A percentile compares a stretch with the other conserved stretches of the same genome.
Conservation (phyloP, 2,113 vertebrate genomes). For the Zonotrichia leucophrys region DNA sequence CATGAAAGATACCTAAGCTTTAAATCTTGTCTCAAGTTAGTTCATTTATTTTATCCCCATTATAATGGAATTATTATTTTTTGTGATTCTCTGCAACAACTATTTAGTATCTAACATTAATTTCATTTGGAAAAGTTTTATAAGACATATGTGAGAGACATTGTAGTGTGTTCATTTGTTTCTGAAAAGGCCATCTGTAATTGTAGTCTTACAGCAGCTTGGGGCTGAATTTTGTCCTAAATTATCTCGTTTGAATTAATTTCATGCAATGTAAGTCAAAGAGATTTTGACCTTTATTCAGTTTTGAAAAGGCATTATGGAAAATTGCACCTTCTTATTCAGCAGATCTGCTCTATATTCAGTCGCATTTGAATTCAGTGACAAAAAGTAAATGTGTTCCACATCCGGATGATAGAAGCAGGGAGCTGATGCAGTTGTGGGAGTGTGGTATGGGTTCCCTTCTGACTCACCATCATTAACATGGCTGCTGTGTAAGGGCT, state of each 20-base stretch:
- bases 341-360: conserved; percentile 14
- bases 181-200: background rate
- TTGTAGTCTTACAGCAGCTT: background rate
- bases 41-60: background rate
- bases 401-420: background rate
- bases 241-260: conserved; percentile 17
- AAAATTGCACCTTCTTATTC: conserved; percentile 34
- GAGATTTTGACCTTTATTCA: conserved; percentile 47
- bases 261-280: conserved; percentile 28
- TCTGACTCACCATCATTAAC: conserved; percentile 20
- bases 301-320: conserved; percentile 15
- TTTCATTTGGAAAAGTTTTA: background rate
- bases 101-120: background rate
- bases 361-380: conserved; percentile 21
- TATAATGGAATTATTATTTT: background rate
- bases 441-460: background rate
- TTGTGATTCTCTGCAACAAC: background rate
- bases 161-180: background rate
- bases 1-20: background rate
- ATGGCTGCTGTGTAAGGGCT: conserved; percentile 1
- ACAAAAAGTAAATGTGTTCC: conserved; percentile 37
- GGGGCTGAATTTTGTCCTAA: conserved; percentile 11
- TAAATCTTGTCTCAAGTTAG: background rate
- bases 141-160: background rate
- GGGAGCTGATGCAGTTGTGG: background rate